A percentile compares a stretch with the other conserved stretches of the same genome.
Conservation (phyloP, 2,797 vertebrate genomes). For the Melanotaenia boesemani region DNA sequence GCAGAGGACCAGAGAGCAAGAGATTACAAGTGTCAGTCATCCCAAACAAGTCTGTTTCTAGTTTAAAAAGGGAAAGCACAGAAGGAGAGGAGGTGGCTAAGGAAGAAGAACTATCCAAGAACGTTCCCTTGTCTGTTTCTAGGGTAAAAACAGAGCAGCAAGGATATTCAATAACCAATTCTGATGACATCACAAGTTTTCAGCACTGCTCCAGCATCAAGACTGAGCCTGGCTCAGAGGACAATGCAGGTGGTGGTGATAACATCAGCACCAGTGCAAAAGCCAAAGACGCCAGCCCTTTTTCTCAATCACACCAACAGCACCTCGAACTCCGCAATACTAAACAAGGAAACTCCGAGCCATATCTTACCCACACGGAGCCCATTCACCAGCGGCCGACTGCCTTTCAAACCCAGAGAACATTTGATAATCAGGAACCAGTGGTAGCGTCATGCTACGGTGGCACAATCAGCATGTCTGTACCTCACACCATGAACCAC, state of each 20-base stretch:
- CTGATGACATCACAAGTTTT: conserved; percentile 32
- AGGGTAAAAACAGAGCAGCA: conserved; percentile 80
- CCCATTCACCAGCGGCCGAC: conserved; percentile 77
- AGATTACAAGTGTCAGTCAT: conserved; percentile 78
- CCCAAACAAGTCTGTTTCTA: conserved; percentile 73
- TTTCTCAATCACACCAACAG: conserved; percentile 81
- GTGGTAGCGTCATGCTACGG: conserved; percentile 86
- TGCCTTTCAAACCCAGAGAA: conserved; percentile 79
- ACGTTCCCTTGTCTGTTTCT: conserved; percentile 56
- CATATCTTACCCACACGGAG: conserved; percentile 67
- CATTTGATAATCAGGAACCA: conserved; percentile 75
- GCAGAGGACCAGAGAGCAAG: conserved; percentile 90
- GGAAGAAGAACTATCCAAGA: conserved; percentile 53
- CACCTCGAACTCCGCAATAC: conserved; percentile 79
- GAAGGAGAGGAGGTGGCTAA: conserved; percentile 72
- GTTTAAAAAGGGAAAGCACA: conserved; percentile 75
- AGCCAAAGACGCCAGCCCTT: conserved; percentile 86
- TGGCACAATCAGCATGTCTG: conserved; percentile 93
- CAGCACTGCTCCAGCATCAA: conserved; percentile 70
- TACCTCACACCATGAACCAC: conserved; percentile 85
- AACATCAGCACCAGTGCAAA: conserved; percentile 63
- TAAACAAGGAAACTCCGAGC: conserved; percentile 81
- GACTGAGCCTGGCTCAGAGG: conserved; percentile 73
- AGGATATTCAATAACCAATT: conserved; percentile 52
- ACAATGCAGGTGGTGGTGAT: conserved; percentile 40